Evolutionary conservation across 2,797 vertebrate species (phyloP), one percentile per base, ranked within the genome.

Genomic region (Dermochelys coriacea): DNA sequence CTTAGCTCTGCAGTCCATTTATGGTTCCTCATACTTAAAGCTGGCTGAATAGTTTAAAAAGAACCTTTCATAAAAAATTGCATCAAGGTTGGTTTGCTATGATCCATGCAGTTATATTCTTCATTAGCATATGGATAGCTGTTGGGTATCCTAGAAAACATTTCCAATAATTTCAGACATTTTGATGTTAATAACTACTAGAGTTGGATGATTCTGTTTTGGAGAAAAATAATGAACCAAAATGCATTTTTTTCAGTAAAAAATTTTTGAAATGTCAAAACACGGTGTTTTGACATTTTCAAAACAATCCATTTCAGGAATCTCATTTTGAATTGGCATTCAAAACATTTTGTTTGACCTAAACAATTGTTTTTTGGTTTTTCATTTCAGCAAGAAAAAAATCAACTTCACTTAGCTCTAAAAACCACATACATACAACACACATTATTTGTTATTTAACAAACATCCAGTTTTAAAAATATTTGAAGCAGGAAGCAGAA

Each of bases 1-100:
- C 94, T 95, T 96, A 94, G 95, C 79, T 0, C 84, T 93, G 49
- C 83, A 93, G 88, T 96, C 68, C 85, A 89, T 89, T 86, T 61
- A 10, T 71, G 68, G 11, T 71, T 91, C 92, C 84, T 82, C 82
- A 86, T 84, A 91, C 12, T 92, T 52, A 91, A 83, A 90, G 8
- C 19, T 79, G 61, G 81, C 5, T 0, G 29, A 75, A 41, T 41
- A 80, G n/a, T 91, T 94, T 96, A 86, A 77, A 91, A 86, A 93
- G 84, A 55, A 50, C 47, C 10, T 96, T 96, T 57, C 83, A 83
- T 86, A 95, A 93, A 87, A 92, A 93, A 91, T 78, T 93, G 93
- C 92, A 90, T 91, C 85, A 86, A 95, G 81, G 92, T 82, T 89
- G 74, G 37, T 86, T 94, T 84, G 29, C 71, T 87, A 54, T 29